Evolutionary conservation across 2,888 invertebrate species (phyloP).

Genomic region (Lordiphosa fenestrarum): DNA sequence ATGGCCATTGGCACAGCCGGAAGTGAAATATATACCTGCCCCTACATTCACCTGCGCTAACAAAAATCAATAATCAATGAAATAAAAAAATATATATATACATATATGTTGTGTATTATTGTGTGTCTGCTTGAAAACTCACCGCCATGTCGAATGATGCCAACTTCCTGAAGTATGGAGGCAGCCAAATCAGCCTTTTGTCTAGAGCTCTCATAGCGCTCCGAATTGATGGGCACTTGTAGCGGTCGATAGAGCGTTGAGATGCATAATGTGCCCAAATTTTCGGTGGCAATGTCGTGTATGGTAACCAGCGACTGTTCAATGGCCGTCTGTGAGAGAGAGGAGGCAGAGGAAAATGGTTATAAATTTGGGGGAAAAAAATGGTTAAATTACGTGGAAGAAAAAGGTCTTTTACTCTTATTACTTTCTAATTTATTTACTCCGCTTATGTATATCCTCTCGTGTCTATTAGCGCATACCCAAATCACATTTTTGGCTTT

Average conservation of each 20-base stretch:
- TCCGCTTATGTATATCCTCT: background rate
- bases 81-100: conserved; percentile 18
- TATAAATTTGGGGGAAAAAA: background rate
- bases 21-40: conserved; percentile 21
- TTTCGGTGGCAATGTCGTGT: conserved; percentile 87
- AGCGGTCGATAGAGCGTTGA: conserved; percentile 86
- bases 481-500: conserved; percentile 42
- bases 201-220: conserved; percentile 87
- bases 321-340: conserved; percentile 78
- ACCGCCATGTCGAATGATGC: conserved; percentile 84
- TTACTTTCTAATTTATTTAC: too few relatives aligned
- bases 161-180: conserved; percentile 87
- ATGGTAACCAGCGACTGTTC: conserved; percentile 87
- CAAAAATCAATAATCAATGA: conserved; percentile 49
- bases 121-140: conserved; percentile 51
- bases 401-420: too few relatives aligned
- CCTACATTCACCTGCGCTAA: conserved; percentile 11
- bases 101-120: conserved; percentile 11
- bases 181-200: conserved; percentile 91
- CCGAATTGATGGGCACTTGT: conserved; percentile 85
- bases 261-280: conserved; percentile 87
- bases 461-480: conserved; percentile 32
- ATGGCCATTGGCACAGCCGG: conserved; percentile 18
- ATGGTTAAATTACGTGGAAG: too few relatives aligned
- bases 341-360: background rate